A percentile compares a stretch with the other conserved stretches of the same genome.
Evolutionary conservation across 2,113 vertebrate species (phyloP).

Genomic region (Nibea albiflora): DNA sequence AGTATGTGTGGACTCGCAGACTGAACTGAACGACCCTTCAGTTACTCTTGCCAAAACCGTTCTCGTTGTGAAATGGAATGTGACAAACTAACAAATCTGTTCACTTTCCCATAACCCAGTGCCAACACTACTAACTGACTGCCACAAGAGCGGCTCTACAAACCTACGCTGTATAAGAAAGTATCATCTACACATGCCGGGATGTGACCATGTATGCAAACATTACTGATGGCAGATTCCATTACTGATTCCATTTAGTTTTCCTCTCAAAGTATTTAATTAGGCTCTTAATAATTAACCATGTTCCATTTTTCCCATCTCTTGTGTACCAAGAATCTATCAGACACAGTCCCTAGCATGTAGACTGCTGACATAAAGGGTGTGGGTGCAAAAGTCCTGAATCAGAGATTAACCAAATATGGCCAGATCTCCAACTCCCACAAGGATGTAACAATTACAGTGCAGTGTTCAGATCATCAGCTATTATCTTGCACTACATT

Average conservation of each 20-base stretch:
- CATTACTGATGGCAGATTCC: background rate
- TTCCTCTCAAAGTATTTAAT: background rate
- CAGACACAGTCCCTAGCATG: background rate
- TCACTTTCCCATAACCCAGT: conserved; percentile 54
- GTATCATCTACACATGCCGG: background rate
- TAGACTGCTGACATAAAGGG: background rate
- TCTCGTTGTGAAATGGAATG: conserved; percentile 59
- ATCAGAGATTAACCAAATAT: no score
- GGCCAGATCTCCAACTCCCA: no score
- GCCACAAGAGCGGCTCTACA: background rate
- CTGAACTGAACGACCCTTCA: conserved; percentile 62
- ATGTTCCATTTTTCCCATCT: background rate
- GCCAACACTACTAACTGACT: conserved; percentile 2
- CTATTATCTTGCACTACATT: no score
- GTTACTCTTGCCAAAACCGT: conserved; percentile 57
- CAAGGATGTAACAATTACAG: no score
- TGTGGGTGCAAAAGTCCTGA: background rate
- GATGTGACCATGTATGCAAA: background rate
- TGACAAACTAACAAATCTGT: conserved; percentile 36
- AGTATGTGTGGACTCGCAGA: conserved; percentile 34
- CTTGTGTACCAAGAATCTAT: background rate
- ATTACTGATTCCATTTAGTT: background rate
- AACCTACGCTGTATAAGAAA: background rate
- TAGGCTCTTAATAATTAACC: background rate
- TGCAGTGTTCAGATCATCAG: no score